Evolutionary conservation across 2,888 invertebrate genomes (phyloP).

Genomic region (Harpagoxenus sublaevis): DNA sequence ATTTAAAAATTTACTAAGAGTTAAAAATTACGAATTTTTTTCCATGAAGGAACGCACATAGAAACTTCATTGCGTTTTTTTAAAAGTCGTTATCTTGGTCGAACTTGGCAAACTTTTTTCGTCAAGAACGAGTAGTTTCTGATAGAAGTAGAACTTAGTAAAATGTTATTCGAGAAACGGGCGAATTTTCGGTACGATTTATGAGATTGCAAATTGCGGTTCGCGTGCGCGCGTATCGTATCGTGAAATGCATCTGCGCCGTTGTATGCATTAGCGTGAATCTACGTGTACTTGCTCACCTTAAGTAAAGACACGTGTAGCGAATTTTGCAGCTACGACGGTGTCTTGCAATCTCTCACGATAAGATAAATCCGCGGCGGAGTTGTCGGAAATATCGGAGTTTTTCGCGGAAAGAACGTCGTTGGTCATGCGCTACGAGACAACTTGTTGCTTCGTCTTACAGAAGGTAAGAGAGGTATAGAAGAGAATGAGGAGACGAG

Average conservation of each 20-base stretch:
- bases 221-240: slow-evolving; percentile 1
- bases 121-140: neutral
- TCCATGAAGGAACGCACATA: neutral
- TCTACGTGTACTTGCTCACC: neutral
- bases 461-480: slow-evolving; percentile 9
- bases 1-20: neutral
- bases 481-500: neutral
- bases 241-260: slow-evolving; percentile 16
- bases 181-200: slow-evolving; percentile 25
- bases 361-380: slow-evolving; percentile 61
- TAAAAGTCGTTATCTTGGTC: neutral
- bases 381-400: slow-evolving; percentile 55
- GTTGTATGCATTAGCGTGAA: slow-evolving; percentile 11
- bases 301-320: slow-evolving; percentile 53
- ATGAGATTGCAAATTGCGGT: slow-evolving; percentile 19
- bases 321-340: slow-evolving; percentile 10
- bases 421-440: slow-evolving; percentile 7
- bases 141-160: neutral
- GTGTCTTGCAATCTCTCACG: slow-evolving; percentile 34
- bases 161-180: neutral
- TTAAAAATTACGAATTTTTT: neutral
- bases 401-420: slow-evolving; percentile 66
- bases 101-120: neutral
- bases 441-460: slow-evolving; percentile 67
- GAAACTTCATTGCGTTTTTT: neutral